Percentiles rank a stretch among this genome's conserved stretches.
Evolutionary conservation across 2,888 invertebrate genomes (phyloP).

Genomic region (Euspilapteryx auroguttella): DNA sequence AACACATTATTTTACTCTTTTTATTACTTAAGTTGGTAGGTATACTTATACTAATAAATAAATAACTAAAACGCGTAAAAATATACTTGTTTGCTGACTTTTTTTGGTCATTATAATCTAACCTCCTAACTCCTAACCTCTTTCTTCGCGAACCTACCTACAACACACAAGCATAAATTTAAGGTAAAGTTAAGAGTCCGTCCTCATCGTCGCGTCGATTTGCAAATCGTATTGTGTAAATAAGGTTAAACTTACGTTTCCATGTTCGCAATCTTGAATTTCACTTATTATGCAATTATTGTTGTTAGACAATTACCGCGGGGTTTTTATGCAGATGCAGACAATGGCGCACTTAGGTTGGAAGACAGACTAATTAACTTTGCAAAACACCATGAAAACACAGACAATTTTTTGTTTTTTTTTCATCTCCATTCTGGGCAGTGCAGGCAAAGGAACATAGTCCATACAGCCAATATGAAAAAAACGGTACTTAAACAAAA

Average conservation of each 20-base stretch:
- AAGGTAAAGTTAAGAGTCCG: too few relatives aligned
- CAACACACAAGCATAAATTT: background rate
- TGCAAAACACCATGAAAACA: too few relatives aligned
- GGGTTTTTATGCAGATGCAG: too few relatives aligned
- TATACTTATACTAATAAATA: background rate
- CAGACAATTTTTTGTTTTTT: too few relatives aligned
- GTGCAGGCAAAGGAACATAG: background rate
- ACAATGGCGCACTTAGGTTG: too few relatives aligned
- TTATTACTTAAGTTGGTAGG: too few relatives aligned
- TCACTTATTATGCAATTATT: background rate
- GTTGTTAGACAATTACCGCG: background rate
- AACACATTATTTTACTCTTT: too few relatives aligned
- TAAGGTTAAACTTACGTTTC: slow-evolving; percentile 2
- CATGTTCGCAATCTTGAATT: slow-evolving; percentile 1
- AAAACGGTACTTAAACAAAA: background rate
- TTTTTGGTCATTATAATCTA: background rate
- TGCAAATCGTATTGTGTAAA: background rate
- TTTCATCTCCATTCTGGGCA: too few relatives aligned
- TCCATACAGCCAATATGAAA: background rate
- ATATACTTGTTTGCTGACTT: background rate
- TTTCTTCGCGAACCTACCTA: background rate
- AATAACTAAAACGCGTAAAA: background rate
- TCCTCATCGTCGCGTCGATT: too few relatives aligned
- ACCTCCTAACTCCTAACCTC: background rate
- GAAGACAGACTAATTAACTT: too few relatives aligned